These are phyloP conservation scores for Axinella damicornis DNA, from an alignment of 37 sponge, comb jelly and placozoan species.

Conservation along the genomic window DNA sequence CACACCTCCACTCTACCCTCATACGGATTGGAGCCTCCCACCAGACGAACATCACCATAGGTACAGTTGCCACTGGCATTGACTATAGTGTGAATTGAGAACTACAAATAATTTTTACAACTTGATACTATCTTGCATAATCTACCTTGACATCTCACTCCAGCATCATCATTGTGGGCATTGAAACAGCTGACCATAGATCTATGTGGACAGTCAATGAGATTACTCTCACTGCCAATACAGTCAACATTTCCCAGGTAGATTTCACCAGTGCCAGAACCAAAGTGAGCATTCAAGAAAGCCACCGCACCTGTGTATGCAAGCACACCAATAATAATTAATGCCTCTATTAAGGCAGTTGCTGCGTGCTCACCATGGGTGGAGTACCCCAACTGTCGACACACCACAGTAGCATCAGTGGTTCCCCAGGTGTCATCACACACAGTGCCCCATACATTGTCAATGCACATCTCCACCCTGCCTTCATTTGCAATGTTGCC, in stretches of 20 bases:
- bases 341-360: too few relatives aligned
- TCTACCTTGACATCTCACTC: too few relatives aligned
- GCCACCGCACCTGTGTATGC: neutral
- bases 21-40: neutral
- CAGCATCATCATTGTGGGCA: neutral
- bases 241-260: neutral
- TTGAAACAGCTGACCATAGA: neutral
- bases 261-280: too few relatives aligned
- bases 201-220: neutral
- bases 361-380: too few relatives aligned
- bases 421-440: neutral
- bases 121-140: neutral
- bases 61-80: too few relatives aligned
- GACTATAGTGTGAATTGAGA: neutral
- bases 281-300: neutral
- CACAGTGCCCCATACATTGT: neutral
- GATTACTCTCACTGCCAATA: neutral
- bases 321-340: too few relatives aligned
- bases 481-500: slow-evolving; percentile 8
- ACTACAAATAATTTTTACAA: neutral
- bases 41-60: neutral
- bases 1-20: too few relatives aligned
- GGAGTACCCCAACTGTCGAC: neutral
- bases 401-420: neutral
- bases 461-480: neutral